Base-by-base conservation (phyloP, 2,888 invertebrate species). In the Hydrotaea cyrtoneurina region DNA sequence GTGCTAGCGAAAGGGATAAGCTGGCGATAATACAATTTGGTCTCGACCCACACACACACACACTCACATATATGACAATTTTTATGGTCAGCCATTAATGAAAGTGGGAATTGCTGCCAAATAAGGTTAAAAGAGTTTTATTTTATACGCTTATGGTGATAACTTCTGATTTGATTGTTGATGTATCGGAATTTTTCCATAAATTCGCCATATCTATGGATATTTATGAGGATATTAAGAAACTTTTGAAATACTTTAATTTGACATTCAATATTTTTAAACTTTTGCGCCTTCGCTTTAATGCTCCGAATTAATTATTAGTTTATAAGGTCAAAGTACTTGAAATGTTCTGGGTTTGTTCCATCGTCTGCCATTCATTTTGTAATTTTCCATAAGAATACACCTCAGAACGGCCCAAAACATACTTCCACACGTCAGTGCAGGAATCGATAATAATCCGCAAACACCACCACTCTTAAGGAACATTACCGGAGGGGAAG, bases 371-470 rank as follows among this genome's bases (percentile, higher is more conserved):
- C 3, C 15, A 36, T 36, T 36, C n/a, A 36, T 17, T 64, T 17
- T 50, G 2, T n/a, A 50, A n/a, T 50, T n/a, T 50, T 43, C 17
- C 66, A 11, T 64, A 11, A 36, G 17, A 31, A 10, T 36, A 31
- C 31, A 31, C 43, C n/a, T 46, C 1, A 39, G 11, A 11, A 8
- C 39, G 13, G 1, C 2, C 39, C 11, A 39, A 39, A 39, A 4
- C 39, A 10, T 39, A 8, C 36, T n/a, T n/a, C n/a, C n/a, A n/a
- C 55, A 71, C 62, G 73, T 82, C 74, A 78, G 50, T 43, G 10
- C 11, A n/a, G 43, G 43, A 82, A 78, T 75, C 62, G 64, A 78
- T 82, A 39, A 19, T 23, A 69, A 46, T 21, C 66, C 36, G 17
- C 15, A 11, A n/a, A 26, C 2, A 26, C 59, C 59, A 59, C 23